Conservation (phyloP, 2,797 vertebrate genomes). For the Morus bassanus region DNA sequence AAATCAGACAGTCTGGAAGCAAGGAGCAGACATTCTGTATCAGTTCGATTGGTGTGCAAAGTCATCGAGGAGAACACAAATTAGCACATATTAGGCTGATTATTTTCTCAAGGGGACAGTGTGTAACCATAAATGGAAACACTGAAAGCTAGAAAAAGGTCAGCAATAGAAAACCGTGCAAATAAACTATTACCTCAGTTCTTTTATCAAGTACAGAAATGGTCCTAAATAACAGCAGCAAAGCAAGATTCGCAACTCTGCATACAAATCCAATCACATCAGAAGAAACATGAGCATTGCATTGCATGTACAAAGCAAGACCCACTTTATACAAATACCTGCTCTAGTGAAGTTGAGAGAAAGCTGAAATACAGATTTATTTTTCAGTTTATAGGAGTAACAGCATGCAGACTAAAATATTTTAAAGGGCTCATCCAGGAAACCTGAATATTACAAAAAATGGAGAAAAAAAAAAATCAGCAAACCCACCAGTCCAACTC, state of each 20-base stretch:
- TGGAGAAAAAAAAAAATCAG: neutral
- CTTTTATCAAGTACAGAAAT: neutral
- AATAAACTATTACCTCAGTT: neutral
- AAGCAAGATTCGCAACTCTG: slow-evolving; percentile 27
- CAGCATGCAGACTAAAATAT: neutral
- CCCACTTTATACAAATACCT: neutral
- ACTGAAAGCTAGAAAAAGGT: slow-evolving; percentile 21
- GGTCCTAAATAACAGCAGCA: slow-evolving; percentile 22
- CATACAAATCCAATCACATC: neutral
- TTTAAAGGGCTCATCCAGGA: neutral
- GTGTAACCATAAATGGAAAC: slow-evolving; percentile 11
- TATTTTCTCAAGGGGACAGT: slow-evolving; percentile 4
- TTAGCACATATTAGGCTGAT: neutral
- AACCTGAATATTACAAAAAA: neutral
- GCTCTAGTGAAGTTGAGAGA: neutral
- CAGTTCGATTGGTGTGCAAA: neutral
- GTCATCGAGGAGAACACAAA: neutral
- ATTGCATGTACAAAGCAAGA: neutral
- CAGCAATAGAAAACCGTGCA: slow-evolving; percentile 6
- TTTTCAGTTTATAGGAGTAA: neutral
- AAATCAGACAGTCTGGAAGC: neutral
- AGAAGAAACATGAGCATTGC: neutral
- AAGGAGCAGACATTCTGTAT: neutral
- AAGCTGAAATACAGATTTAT: neutral
- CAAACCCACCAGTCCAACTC: neutral